A percentile compares a stretch with the other conserved stretches of the same genome.
These are phyloP conservation scores for Sinocyclocheilus grahami DNA, from an alignment of 2,113 vertebrate genomes.

Conservation along the genomic window DNA sequence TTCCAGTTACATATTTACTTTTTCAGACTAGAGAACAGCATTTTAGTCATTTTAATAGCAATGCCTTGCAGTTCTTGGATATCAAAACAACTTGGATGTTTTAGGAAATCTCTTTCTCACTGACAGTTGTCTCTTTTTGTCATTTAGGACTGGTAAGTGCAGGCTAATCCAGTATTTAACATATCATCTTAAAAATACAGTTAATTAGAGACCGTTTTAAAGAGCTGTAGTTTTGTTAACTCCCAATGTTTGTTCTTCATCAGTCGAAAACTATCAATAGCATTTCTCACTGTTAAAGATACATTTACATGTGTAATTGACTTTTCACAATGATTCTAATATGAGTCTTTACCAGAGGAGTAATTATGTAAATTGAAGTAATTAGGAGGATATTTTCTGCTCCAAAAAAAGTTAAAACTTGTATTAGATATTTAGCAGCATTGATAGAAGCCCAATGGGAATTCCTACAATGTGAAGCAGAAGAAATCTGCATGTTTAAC, in stretches of 20 bases:
- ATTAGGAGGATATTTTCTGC: slow-evolving; percentile 21
- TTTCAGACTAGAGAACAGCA: neutral
- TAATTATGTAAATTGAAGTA: slow-evolving; percentile 22
- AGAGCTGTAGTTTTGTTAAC: neutral
- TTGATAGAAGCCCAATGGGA: slow-evolving; percentile 65
- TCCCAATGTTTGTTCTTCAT: neutral
- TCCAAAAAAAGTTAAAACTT: slow-evolving; percentile 1
- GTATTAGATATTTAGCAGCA: slow-evolving; percentile 36
- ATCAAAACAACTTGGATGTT: neutral
- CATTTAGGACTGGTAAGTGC: neutral
- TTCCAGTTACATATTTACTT: neutral
- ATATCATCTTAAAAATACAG: too few relatives aligned
- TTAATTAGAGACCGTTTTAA: neutral
- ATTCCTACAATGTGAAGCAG: slow-evolving; percentile 65
- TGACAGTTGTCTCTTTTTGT: neutral
- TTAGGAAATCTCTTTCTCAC: neutral
- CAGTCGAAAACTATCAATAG: neutral
- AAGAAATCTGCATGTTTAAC: slow-evolving; percentile 77
- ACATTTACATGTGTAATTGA: slow-evolving; percentile 20
- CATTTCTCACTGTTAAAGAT: neutral
- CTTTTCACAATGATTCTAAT: neutral
- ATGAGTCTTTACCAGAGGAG: slow-evolving; percentile 17
- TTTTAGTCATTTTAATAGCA: neutral
- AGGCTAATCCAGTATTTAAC: slow-evolving; percentile 2
- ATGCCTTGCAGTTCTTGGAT: neutral